Base-by-base conservation (phyloP, 2,797 vertebrate species). In the Kryptolebias ocellatus region DNA sequence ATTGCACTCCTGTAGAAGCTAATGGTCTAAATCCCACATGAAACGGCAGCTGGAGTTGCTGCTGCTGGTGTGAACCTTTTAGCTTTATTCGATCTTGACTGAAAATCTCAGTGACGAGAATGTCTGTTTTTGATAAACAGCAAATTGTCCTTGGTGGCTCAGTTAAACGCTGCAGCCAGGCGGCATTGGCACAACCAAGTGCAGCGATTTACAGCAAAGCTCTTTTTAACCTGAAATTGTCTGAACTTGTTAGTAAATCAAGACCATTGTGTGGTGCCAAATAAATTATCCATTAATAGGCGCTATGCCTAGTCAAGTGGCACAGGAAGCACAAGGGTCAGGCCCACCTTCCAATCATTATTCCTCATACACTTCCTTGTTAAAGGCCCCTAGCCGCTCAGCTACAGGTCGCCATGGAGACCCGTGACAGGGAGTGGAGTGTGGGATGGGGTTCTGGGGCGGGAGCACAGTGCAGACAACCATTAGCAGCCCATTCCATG, bases 351-450 rank as follows among this genome's bases (percentile, higher is more conserved):
- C 83, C 83, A 79, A 88, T 92, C 85, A 87, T 85, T 80, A 83
- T 72, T 79, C 88, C 77, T 88, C 83, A 83, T 84, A 70, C 83
- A 79, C 79, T 72, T 89, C 84, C 84, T 81, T 58, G 83, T 84
- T 86, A 87, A 86, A 80, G 80, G 76, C 77, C 83, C 76, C 75
- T 54, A 80, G 80, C 79, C 67, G 67, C 83, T 87, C 69, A 67
- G 86, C 89, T 71, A 92, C 87, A 91, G 90, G 91, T 94, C 85
- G 67, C 82, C 90, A 94, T 94, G 92, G 93, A 90, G 91, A 93
- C 88, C 79, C 62, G 37, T 71, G 76, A 84, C 76, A 52, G 69
- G 65, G 78, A 74, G 75, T 42, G 5, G 51, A 63, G 72, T 52
- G 72, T 44, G 28, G 45, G 79, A 69, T 65, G 77, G 70, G 67